Evolutionary conservation across 2,888 invertebrate species (phyloP).

Genomic region (Mimachlamys varia): DNA sequence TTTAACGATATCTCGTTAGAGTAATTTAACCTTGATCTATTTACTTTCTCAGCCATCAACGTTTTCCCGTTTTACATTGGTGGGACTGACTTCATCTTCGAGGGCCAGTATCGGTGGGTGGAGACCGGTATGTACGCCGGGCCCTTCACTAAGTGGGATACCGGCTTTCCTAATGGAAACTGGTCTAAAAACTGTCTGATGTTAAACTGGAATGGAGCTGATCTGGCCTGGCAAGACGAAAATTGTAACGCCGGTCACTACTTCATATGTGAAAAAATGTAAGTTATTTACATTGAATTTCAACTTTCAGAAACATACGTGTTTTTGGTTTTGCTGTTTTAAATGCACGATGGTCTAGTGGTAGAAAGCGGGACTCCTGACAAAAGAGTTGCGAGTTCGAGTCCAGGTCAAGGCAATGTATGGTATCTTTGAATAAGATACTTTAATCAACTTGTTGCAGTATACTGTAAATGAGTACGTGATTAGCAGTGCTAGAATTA

Average conservation of each 20-base stretch:
- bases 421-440: too few relatives aligned
- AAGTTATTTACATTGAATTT: background rate
- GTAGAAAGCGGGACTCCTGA: too few relatives aligned
- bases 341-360: too few relatives aligned
- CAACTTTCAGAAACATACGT: background rate
- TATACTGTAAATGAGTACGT: too few relatives aligned
- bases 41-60: background rate
- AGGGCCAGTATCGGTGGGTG: background rate
- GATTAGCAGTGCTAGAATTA: too few relatives aligned
- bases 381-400: too few relatives aligned
- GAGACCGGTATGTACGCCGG: background rate
- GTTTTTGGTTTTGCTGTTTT: too few relatives aligned
- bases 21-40: too few relatives aligned
- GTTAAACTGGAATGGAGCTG: background rate
- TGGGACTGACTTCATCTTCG: conserved; percentile 13
- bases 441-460: too few relatives aligned
- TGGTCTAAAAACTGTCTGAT: background rate
- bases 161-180: background rate
- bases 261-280: conserved; percentile 1
- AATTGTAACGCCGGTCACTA: background rate
- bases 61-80: background rate
- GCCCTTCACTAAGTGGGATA: background rate
- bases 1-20: too few relatives aligned
- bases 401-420: too few relatives aligned
- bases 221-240: background rate